Evolutionary conservation across 2,797 vertebrate species (phyloP), one percentile per base, ranked within the genome.

Genomic region (Oreonectes daqikongensis): DNA sequence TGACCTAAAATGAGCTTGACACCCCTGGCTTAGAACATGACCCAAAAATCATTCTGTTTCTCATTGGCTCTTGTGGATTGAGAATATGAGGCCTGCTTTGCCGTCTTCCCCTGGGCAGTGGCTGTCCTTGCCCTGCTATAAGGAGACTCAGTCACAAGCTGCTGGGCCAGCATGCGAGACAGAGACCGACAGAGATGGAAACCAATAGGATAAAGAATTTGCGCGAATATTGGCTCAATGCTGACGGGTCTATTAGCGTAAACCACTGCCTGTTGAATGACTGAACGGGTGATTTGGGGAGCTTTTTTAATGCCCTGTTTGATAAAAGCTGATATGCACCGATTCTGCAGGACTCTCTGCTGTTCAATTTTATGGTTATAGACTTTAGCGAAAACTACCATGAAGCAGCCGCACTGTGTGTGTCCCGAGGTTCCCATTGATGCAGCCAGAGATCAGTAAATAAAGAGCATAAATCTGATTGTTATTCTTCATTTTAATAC

Each of bases 31-130:
- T 61, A 69, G 60, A 20, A 40, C 75, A 64, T 65, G 63, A 76
- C 72, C 26, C 59, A 40, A 69, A n/a, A 75, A 78, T 59, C 63
- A 46, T 17, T 66, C 64, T 74, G 8, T 28, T 18, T 67, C 53
- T 64, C 42, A 28, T 38, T 14, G 11, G 59, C 40, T 75, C 28
- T 26, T 67, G 50, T 75, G 11, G 59, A 71, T 40, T 22, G 44
- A 77, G 52, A 48, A 11, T 22, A 20, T 57, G 55, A 28, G n/a
- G 26, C 28, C 38, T 26, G 67, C 12, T 68, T 7, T 53, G 26
- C 50, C 48, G 53, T 67, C n/a, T 46, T 75, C 69, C 79, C 63
- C 63, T 46, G 71, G 77, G 83, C 61, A 48, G 64, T 71, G 26
- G 57, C 75, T 80, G 77, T 77, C 57, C 75, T 52, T 65, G 52